These are phyloP conservation scores for Malurus elegans DNA, from an alignment of 2,113 vertebrate species.

Conservation along the genomic window DNA sequence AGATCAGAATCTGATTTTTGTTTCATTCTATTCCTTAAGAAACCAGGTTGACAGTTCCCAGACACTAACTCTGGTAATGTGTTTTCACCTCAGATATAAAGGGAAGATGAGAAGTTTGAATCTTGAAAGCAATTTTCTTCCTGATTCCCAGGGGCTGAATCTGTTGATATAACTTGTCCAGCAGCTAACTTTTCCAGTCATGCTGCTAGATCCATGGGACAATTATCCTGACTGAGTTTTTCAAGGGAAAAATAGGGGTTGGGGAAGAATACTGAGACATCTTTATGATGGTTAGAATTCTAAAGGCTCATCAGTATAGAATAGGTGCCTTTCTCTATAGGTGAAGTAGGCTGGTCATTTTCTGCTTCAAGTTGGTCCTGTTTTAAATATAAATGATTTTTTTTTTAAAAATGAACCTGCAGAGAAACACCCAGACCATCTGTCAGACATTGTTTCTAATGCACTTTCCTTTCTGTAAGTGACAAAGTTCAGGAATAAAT, in stretches of 20 bases:
- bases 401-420: not conserved
- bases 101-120: not conserved
- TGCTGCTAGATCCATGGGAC: not conserved
- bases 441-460: not conserved
- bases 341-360: not conserved
- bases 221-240: not conserved
- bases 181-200: not conserved
- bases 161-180: not conserved
- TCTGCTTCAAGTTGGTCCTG: not conserved
- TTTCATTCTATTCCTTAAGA: not conserved
- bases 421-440: not conserved
- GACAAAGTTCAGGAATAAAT: not conserved
- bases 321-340: not conserved
- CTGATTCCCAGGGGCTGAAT: not conserved
- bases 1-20: not conserved
- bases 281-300: not conserved
- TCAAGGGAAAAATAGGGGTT: not conserved
- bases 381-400: not conserved
- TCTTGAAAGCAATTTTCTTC: not conserved
- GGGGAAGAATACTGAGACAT: not conserved
- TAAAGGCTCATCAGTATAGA: not conserved
- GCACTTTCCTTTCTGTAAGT: not conserved
- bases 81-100: not conserved
- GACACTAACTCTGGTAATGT: not conserved
- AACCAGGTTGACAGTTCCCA: not conserved